Evolutionary conservation across 2,888 invertebrate species (phyloP), one percentile per base, ranked within the genome.

Genomic region (Allygus modestus): DNA sequence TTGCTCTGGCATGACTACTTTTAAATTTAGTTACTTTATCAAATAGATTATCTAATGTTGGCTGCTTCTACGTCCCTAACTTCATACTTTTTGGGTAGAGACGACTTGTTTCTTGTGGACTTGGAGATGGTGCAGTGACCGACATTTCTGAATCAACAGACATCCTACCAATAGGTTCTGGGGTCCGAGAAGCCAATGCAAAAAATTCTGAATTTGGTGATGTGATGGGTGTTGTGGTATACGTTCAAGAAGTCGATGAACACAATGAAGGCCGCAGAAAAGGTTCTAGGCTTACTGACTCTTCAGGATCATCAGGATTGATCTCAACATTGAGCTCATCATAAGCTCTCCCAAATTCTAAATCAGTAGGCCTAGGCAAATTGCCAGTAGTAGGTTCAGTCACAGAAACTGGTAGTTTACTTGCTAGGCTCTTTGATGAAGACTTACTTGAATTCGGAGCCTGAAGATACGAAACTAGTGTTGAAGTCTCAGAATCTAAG

Each of bases 121-220:
- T 1, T 31, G 31, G 15, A 33, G 33, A 4, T 69, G 41, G 11
- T 7, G 11, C 37, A 20, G 41, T 37, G 37, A 23, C 23, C 1
- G 73, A 37, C 11, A 41, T 5, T 41, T n/a, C 41, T 20, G 41
- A 69, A 1, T 15, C 73, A 41, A 37, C 37, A 17, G 73, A 73
- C 20, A 41, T 9, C 20, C 20, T 41, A 7, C 11, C 20, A 43
- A 1, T 41, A 41, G 20, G 41, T 28, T 65, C 65, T 28, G 65
- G 7, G 28, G 31, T 28, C 9, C 20, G 58, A 2, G 58, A 58
- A 23, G 58, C 31, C 28, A 65, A 15, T 17, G 9, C 17, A 31
- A 58, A 12, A 7, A 51, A 51, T 1, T 58, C 58, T 58, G 58
- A 58, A 58, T 17, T 51, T 51, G 58, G 58, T 58, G 58, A 58